Evolutionary conservation across 2,888 invertebrate species (phyloP), one percentile per base, ranked within the genome.

Genomic region (Homarus gammarus): DNA sequence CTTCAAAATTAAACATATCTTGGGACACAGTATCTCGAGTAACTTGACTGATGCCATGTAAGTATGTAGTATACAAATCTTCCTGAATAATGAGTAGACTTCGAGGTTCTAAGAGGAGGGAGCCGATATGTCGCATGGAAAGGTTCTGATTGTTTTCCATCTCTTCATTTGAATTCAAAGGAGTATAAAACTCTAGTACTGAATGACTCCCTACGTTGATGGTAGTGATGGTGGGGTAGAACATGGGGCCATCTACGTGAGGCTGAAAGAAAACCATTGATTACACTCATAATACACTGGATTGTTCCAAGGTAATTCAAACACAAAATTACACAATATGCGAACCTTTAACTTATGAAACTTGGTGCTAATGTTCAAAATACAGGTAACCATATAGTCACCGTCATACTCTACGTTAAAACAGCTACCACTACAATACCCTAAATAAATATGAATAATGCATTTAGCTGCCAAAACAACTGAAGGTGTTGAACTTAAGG

Each of bases 241-340:
- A 99, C 27, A 99, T 94, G 0, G 98, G 97, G 0, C 99, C 99
- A 94, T 99, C 99, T 38, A 97, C 96, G 94, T 99, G 99, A 1
- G 99, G 97, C 91, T 91, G 90, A 6, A 86, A 75, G 3, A 56
- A n/a, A n/a, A n/a, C n/a, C n/a, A n/a, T n/a, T n/a, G n/a, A n/a
- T n/a, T n/a, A n/a, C n/a, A n/a, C n/a, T n/a, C n/a, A n/a, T n/a
- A n/a, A n/a, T n/a, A n/a, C n/a, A n/a, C n/a, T n/a, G n/a, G n/a
- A n/a, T n/a, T n/a, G n/a, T n/a, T n/a, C n/a, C n/a, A n/a, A n/a
- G n/a, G n/a, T n/a, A n/a, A n/a, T n/a, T n/a, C n/a, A n/a, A n/a
- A n/a, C n/a, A n/a, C n/a, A n/a, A n/a, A n/a, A n/a, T n/a, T n/a
- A n/a, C n/a, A n/a, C n/a, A n/a, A n/a, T n/a, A n/a, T n/a, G n/a